Evolutionary conservation across 2,888 invertebrate species (phyloP).

Genomic region (Mamestra brassicae): DNA sequence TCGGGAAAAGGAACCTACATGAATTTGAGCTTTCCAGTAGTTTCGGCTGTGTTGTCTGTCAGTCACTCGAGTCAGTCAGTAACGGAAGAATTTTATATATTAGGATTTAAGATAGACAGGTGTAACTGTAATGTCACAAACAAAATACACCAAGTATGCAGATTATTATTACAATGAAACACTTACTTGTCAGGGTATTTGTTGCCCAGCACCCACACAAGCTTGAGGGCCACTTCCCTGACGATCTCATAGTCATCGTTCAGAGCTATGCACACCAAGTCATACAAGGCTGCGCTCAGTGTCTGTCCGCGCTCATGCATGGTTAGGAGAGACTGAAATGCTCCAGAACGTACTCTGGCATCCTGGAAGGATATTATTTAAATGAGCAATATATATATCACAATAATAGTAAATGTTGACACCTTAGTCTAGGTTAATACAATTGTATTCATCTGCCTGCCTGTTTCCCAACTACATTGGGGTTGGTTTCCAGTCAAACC

Average conservation of each 20-base stretch:
- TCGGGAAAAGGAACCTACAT: too few relatives aligned
- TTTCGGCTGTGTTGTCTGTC: too few relatives aligned
- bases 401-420: not conserved
- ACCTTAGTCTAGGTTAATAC: not conserved
- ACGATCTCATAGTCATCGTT: constrained; percentile 98
- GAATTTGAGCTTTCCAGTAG: too few relatives aligned
- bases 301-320: constrained; percentile 95
- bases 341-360: constrained; percentile 97
- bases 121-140: too few relatives aligned
- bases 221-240: constrained; percentile 95
- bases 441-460: too few relatives aligned
- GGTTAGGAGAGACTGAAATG: constrained; percentile 96
- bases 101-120: too few relatives aligned
- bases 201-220: constrained; percentile 96
- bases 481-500: too few relatives aligned
- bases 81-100: too few relatives aligned
- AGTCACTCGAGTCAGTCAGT: too few relatives aligned
- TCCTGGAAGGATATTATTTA: constrained; percentile 89
- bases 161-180: not conserved
- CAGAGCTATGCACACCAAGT: constrained; percentile 93
- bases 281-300: constrained; percentile 93
- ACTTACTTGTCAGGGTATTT: constrained; percentile 96
- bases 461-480: too few relatives aligned
- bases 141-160: too few relatives aligned
- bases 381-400: not conserved